A percentile compares a stretch with the other conserved stretches of the same genome.
phyloP scores from a whole-genome alignment of 2,797 vertebrate species.

The Prunella strophiata region DNA sequence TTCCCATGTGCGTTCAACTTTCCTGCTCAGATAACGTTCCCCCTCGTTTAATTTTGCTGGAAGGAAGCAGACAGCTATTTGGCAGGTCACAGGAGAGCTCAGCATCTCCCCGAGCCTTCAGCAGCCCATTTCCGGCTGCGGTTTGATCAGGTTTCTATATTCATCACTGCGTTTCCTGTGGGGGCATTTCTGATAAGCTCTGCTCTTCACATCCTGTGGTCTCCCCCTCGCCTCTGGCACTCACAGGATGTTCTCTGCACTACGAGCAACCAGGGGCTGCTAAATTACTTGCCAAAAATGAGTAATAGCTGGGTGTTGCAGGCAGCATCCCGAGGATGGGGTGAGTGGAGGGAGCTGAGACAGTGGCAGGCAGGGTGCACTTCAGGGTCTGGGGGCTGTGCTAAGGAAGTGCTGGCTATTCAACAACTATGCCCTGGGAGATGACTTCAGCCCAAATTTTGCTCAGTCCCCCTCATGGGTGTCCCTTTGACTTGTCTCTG shows the following conservation, averaged over 20 bases:
- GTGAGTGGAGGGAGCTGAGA: neutral
- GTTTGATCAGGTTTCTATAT: constrained; percentile 47
- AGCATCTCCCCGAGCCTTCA: neutral
- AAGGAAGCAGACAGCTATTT: constrained; percentile 39
- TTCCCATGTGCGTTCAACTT: neutral
- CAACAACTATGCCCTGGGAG: fast-evolving
- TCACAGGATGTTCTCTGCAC: constrained; percentile 25
- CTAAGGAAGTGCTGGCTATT: neutral
- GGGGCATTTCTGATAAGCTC: constrained; percentile 46
- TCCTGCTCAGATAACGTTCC: neutral
- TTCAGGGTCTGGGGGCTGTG: neutral
- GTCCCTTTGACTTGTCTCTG: neutral
- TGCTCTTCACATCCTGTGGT: constrained; percentile 44
- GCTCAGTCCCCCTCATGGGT: neutral
- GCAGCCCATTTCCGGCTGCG: neutral
- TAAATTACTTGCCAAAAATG: neutral
- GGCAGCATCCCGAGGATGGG: neutral
- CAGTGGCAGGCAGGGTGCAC: neutral
- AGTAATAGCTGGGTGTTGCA: neutral
- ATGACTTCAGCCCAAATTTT: neutral
- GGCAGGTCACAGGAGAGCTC: constrained; percentile 45
- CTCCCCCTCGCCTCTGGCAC: neutral
- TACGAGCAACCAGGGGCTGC: neutral
- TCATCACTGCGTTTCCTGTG: constrained; percentile 10
- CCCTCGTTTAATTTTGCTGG: neutral